These are phyloP conservation scores for Listronotus bonariensis DNA, from an alignment of 1,140 invertebrate genomes.

Conservation along the genomic window DNA sequence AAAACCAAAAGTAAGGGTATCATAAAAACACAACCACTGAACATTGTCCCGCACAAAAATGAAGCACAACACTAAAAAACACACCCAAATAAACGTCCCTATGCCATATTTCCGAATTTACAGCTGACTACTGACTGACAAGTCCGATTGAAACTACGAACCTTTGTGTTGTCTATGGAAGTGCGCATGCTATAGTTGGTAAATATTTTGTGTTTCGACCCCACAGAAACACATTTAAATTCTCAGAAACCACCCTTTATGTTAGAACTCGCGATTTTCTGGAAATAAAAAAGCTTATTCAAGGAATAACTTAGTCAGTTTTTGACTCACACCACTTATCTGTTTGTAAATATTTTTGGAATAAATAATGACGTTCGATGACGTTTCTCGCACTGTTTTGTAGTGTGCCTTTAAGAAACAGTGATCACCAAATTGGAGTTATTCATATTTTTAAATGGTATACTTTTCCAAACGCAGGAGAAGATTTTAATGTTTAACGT, in stretches of 20 bases:
- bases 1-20: slow-evolving; percentile 31
- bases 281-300: no score
- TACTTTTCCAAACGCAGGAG: no score
- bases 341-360: slow-evolving; percentile 2
- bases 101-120: slow-evolving; percentile 39
- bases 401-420: no score
- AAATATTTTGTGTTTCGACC: slow-evolving; percentile 7
- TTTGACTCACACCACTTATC: no score
- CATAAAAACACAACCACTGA: slow-evolving; percentile 39
- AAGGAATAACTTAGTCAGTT: no score
- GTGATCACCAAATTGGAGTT: no score
- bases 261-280: no score
- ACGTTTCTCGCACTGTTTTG: background rate
- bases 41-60: slow-evolving; percentile 38
- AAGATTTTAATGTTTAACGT: no score
- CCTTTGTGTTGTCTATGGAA: slow-evolving; percentile 29
- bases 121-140: slow-evolving; percentile 37
- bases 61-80: slow-evolving; percentile 35
- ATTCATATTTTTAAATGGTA: no score
- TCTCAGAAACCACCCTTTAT: no score
- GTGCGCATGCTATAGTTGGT: slow-evolving; percentile 34
- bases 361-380: background rate
- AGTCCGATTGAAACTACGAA: slow-evolving; percentile 24
- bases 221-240: no score
- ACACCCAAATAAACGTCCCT: slow-evolving; percentile 31